Evolutionary conservation across 2,888 invertebrate species (phyloP), one percentile per base, ranked within the genome.

Genomic region (Hydroisotoma schaefferi): DNA sequence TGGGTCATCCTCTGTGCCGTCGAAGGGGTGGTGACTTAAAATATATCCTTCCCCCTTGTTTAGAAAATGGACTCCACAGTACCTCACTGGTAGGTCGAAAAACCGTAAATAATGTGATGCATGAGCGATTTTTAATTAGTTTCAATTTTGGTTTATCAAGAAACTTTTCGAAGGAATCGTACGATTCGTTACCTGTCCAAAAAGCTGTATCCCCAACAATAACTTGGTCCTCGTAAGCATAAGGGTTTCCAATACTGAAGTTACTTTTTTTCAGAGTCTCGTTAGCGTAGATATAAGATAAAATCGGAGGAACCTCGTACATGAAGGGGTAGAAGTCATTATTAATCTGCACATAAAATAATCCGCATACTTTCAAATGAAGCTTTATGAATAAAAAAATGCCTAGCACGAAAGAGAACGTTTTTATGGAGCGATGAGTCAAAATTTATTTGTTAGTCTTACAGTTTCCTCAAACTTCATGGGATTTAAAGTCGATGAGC

Each of bases 61-160:
- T 1, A 71, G 18, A 44, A 71, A 71, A 40, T 71, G 69, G 4
- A 68, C 55, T 10, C 71, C 71, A 55, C 71, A 71, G 40, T 68
- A 63, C 25, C 59, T 56, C 15, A 57, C 71, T 70, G 15, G 15
- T 26, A n/a, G n/a, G n/a, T n/a, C n/a, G n/a, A n/a, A 28, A 20
- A 4, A 26, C 6, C 23, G 12, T 25, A 28, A 55, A 26, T 38
- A 27, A 27, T 18, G n/a, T 55, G 8, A 33, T 15, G 15, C 15
- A 33, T 33, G 8, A 33, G 15, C 15, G 15, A 33, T 33, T 15
- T 33, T 33, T 33, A 33, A 33, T 33, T 33, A 33, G 15, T 33
- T 33, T 15, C 33, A 20, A 10, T n/a, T 48, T n/a, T 48, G 23
- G 6, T 28, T 20, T 10, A 26, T 23, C 23, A 38, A 4, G 15